A percentile compares a stretch with the other conserved stretches of the same genome.
Evolutionary conservation across 2,888 invertebrate genomes (phyloP).

Genomic region (Pachymerium ferrugineum): DNA sequence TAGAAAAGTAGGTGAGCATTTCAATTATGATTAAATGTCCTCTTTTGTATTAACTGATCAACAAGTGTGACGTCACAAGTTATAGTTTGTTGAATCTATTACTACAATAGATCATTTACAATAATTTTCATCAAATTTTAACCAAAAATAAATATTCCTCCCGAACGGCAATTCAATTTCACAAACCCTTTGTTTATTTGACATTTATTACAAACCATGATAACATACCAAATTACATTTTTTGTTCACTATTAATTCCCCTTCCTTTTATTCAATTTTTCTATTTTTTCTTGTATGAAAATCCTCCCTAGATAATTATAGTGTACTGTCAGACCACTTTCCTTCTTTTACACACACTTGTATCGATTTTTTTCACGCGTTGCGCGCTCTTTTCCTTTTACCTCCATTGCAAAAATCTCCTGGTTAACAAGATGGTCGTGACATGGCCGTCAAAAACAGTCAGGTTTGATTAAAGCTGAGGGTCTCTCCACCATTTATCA

Average conservation of each 20-base stretch:
- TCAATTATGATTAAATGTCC: no score
- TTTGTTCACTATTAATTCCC: no score
- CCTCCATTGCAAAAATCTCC: conserved; percentile 1
- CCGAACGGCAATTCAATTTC: no score
- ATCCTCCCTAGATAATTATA: conserved; percentile 1
- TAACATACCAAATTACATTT: background rate
- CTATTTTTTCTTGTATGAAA: background rate
- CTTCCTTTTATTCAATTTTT: no score
- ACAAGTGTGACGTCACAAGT: no score
- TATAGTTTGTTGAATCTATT: no score
- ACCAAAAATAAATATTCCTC: no score
- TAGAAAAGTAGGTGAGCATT: no score
- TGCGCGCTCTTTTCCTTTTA: background rate
- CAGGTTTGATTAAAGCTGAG: conserved; percentile 13
- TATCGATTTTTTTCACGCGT: conserved; percentile 15
- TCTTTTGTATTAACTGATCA: no score
- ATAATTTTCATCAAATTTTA: no score
- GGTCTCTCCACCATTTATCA: background rate
- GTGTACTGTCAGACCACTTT: conserved; percentile 12
- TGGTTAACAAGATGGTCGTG: conserved; percentile 22
- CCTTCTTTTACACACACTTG: background rate
- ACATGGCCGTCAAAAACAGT: conserved; percentile 22
- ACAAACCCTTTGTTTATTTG: no score
- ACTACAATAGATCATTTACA: no score
- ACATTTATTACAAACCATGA: background rate